Evolutionary conservation across 37 sponge, comb jelly and placozoan genomes (phyloP).

Genomic region (Oscarella lobularis): DNA sequence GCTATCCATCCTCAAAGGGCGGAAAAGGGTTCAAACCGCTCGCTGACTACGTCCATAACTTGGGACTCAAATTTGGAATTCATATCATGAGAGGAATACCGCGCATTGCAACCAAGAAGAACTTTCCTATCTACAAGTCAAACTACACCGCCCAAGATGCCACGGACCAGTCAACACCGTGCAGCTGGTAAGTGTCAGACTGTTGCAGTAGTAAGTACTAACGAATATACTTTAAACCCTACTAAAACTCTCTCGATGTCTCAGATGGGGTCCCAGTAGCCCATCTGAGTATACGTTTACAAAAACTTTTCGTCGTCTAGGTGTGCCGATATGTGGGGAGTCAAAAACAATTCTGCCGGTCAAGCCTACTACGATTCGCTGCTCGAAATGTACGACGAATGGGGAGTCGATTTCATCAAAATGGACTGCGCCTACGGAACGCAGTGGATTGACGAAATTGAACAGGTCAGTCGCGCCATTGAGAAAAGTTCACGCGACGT

Average conservation of each 20-base stretch:
- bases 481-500: neutral
- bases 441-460: neutral
- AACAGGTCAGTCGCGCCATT: neutral
- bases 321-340: conserved; percentile 1
- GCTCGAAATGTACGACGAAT: neutral
- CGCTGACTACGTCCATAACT: neutral
- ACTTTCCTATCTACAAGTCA: neutral
- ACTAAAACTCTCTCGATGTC: no score
- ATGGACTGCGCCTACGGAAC: conserved; percentile 4
- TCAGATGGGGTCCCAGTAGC: no score
- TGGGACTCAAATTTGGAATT: neutral
- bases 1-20: neutral
- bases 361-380: conserved; percentile 7
- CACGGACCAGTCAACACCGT: neutral
- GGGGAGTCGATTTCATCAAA: conserved; percentile 8
- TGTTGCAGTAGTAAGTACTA: no score
- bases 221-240: no score
- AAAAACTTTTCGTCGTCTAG: neutral
- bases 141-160: conserved; percentile 4
- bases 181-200: neutral
- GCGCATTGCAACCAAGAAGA: neutral
- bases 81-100: conserved; percentile 5
- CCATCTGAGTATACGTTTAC: neutral
- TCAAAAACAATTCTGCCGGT: conserved; percentile 1
- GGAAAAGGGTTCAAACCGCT: neutral